Evolutionary conservation across 1,140 invertebrate species (phyloP).

Genomic region (Drosophila sturtevanti): DNA sequence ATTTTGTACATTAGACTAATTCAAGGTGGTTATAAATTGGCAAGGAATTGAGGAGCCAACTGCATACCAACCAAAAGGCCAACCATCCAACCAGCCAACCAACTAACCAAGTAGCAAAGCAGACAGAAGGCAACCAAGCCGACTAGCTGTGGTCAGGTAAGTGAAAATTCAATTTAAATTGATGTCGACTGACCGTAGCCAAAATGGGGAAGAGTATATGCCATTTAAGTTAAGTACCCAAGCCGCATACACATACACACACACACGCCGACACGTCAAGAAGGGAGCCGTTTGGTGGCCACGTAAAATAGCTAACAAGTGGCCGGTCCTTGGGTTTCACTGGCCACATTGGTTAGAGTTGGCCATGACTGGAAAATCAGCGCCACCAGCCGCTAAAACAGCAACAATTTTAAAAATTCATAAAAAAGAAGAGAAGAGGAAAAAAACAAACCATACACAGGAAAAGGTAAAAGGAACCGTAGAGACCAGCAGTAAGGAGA

Average conservation of each 20-base stretch:
- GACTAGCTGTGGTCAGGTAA: conserved; percentile 47
- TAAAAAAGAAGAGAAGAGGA: conserved; percentile 62
- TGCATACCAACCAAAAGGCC: conserved; percentile 57
- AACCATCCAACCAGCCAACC: neutral
- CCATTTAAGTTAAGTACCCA: conserved; percentile 80
- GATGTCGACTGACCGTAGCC: conserved; percentile 63
- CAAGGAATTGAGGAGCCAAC: conserved; percentile 40
- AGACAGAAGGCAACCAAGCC: neutral
- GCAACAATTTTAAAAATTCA: conserved; percentile 81
- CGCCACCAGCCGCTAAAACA: conserved; percentile 65
- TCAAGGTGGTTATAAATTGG: conserved; percentile 70
- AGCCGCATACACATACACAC: conserved; percentile 40
- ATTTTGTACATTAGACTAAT: conserved; percentile 79
- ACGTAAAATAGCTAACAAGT: conserved; percentile 80
- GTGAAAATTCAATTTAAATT: conserved; percentile 82
- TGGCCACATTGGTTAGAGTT: conserved; percentile 26
- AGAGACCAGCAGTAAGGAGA: neutral
- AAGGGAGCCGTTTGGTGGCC: conserved; percentile 31
- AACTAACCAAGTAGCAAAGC: neutral
- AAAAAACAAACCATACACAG: too few relatives aligned
- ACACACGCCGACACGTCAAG: conserved; percentile 9
- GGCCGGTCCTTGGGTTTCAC: conserved; percentile 64
- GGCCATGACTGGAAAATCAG: conserved; percentile 78
- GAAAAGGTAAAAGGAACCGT: conserved; percentile 38
- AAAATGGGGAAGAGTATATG: conserved; percentile 47